phyloP scores from a whole-genome alignment of 1,140 invertebrate genomes.

The Triops longicaudatus region DNA sequence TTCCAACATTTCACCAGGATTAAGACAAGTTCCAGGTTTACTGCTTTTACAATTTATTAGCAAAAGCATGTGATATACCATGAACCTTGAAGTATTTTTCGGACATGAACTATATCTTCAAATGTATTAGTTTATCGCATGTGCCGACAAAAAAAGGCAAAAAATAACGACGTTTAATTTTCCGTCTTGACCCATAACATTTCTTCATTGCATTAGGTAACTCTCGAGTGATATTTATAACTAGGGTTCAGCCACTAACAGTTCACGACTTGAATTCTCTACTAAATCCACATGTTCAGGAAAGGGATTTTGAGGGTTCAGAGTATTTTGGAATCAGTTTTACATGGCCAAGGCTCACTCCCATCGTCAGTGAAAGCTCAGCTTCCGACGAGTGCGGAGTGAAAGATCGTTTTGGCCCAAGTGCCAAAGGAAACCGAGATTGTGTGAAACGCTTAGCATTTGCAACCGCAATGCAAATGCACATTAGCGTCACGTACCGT shows the following conservation, averaged over 20 bases:
- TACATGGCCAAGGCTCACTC: neutral
- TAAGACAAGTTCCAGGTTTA: too few relatives aligned
- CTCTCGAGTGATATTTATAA: constrained; percentile 8
- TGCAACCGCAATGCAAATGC: neutral
- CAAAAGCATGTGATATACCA: too few relatives aligned
- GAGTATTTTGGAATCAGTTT: constrained; percentile 1
- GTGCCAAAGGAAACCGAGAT: neutral
- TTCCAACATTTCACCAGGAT: too few relatives aligned
- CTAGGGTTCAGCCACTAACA: neutral
- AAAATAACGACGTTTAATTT: too few relatives aligned
- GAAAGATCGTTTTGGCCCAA: neutral
- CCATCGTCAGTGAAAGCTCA: neutral
- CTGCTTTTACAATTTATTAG: too few relatives aligned
- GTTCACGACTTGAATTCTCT: neutral
- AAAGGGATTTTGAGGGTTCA: neutral
- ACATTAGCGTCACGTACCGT: neutral
- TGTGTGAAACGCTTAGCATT: neutral
- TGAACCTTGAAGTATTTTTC: too few relatives aligned
- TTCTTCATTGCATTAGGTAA: neutral
- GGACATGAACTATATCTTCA: too few relatives aligned
- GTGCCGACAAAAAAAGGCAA: too few relatives aligned
- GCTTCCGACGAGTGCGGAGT: neutral
- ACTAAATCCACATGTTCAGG: neutral
- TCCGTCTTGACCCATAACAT: neutral
- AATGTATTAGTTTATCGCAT: too few relatives aligned